Evolutionary conservation across 2,888 invertebrate species (phyloP).

Genomic region (Acrobasis suavella): DNA sequence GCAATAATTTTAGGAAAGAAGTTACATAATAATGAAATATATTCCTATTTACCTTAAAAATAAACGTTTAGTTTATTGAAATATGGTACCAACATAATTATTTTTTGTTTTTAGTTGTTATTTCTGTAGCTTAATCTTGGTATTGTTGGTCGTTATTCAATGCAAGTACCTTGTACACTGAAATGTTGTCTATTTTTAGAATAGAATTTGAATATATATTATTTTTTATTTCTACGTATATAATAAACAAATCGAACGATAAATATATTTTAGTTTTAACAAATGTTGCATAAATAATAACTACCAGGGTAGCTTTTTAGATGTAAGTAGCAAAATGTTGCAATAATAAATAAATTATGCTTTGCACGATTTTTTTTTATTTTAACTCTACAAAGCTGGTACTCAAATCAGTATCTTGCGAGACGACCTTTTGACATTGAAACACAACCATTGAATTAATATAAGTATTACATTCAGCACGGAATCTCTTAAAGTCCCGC

Average conservation of each 20-base stretch:
- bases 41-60: not conserved
- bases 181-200: conserved; percentile 4
- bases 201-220: too few relatives aligned
- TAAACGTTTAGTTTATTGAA: too few relatives aligned
- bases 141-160: conserved; percentile 1
- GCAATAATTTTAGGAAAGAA: not conserved
- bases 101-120: conserved; percentile 26
- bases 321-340: conserved; percentile 26
- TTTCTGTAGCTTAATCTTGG: not conserved
- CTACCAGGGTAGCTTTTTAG: conserved; percentile 17
- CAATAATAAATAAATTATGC: conserved; percentile 21
- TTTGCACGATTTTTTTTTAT: conserved; percentile 14
- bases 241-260: not conserved
- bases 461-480: too few relatives aligned
- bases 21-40: not conserved
- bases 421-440: too few relatives aligned
- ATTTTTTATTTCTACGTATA: not conserved
- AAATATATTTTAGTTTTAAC: not conserved
- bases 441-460: too few relatives aligned
- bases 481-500: too few relatives aligned
- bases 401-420: too few relatives aligned
- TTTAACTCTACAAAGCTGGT: not conserved
- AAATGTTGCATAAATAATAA: conserved; percentile 2
- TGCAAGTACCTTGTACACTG: conserved; percentile 6
- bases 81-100: not conserved